These are phyloP conservation scores for Coelopa pilipes DNA, from an alignment of 2,888 invertebrate genomes.

Conservation along the genomic window DNA sequence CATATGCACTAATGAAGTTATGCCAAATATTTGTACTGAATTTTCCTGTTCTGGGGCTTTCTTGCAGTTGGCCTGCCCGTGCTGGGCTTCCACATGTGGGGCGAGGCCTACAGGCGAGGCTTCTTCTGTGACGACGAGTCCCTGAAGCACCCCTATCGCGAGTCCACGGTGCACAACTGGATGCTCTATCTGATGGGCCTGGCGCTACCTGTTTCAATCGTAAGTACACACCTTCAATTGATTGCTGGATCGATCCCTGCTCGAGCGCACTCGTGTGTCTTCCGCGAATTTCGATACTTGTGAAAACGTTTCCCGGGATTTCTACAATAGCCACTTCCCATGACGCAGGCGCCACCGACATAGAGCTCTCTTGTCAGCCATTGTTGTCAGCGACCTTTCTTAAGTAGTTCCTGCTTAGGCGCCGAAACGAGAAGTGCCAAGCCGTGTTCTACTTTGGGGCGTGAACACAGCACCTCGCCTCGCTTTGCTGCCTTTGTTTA, in stretches of 20 bases:
- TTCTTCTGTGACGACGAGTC: constrained; percentile 97
- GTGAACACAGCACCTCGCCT: too few relatives aligned
- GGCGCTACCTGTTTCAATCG: constrained; percentile 77
- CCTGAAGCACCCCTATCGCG: constrained; percentile 85
- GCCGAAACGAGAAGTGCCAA: neutral
- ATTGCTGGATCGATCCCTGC: too few relatives aligned
- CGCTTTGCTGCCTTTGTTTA: neutral
- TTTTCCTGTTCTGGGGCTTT: neutral
- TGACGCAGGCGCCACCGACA: neutral
- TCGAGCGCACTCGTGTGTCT: too few relatives aligned
- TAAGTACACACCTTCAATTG: constrained; percentile 71
- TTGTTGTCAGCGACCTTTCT: neutral
- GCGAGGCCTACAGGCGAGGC: constrained; percentile 82
- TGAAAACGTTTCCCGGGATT: too few relatives aligned
- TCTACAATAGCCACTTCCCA: neutral
- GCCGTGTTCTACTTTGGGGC: neutral
- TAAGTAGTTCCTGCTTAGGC: neutral
- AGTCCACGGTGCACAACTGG: constrained; percentile 82
- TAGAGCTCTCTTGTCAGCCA: neutral
- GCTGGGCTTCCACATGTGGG: constrained; percentile 77
- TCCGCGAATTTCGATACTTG: too few relatives aligned
- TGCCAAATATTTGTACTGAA: neutral
- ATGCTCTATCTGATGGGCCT: constrained; percentile 82
- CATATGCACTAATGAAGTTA: neutral
- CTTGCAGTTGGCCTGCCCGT: constrained; percentile 82